These are phyloP conservation scores for Hedya salicella DNA, from an alignment of 2,888 invertebrate genomes.

Conservation along the genomic window DNA sequence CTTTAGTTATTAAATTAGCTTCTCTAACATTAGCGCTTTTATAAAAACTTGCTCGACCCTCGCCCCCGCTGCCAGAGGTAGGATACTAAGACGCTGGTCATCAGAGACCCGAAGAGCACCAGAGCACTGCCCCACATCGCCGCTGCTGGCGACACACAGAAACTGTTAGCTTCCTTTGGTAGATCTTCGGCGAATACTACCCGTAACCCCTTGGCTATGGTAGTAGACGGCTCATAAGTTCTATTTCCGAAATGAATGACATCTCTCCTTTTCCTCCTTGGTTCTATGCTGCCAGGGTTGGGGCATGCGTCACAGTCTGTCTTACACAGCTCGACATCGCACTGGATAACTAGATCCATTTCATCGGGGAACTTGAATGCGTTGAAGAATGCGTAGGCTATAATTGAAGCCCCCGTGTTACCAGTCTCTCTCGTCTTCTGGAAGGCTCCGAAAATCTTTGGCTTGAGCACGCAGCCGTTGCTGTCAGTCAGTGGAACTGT, in stretches of 20 bases:
- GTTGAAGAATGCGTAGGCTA: slow-evolving; percentile 91
- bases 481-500: slow-evolving; percentile 89
- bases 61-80: slow-evolving; percentile 75
- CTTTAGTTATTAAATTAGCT: slow-evolving; percentile 23
- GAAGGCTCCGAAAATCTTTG: slow-evolving; percentile 92
- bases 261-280: slow-evolving; percentile 76
- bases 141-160: slow-evolving; percentile 87
- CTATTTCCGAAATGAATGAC: slow-evolving; percentile 77
- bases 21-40: slow-evolving; percentile 41
- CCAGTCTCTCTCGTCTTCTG: slow-evolving; percentile 91
- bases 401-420: slow-evolving; percentile 89
- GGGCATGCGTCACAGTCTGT: slow-evolving; percentile 91
- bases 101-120: slow-evolving; percentile 85
- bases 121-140: slow-evolving; percentile 87
- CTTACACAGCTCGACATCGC: slow-evolving; percentile 93
- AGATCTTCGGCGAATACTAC: slow-evolving; percentile 90
- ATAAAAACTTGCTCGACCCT: slow-evolving; percentile 66
- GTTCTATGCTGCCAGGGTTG: slow-evolving; percentile 86
- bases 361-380: slow-evolving; percentile 94
- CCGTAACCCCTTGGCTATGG: slow-evolving; percentile 87
- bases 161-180: slow-evolving; percentile 64
- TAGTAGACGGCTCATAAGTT: slow-evolving; percentile 84
- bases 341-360: slow-evolving; percentile 92
- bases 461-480: slow-evolving; percentile 91
- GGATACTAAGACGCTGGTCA: slow-evolving; percentile 78